Evolutionary conservation across 2,888 invertebrate genomes (phyloP).

Genomic region (Cloeon dipterum): DNA sequence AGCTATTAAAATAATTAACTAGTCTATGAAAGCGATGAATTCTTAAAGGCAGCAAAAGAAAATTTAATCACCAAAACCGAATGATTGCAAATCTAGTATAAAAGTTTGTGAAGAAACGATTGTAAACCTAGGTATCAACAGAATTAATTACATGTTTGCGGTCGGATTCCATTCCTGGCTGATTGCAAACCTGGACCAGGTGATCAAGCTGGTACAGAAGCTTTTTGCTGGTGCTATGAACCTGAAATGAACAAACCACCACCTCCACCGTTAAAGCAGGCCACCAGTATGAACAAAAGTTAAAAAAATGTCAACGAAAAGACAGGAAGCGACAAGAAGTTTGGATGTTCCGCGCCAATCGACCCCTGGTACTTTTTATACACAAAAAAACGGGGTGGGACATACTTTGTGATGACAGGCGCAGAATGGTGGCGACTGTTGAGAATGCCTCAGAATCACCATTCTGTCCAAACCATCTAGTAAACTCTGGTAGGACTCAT

Average conservation of each 20-base stretch:
- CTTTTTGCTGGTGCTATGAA: constrained; percentile 90
- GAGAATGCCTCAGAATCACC: constrained; percentile 35
- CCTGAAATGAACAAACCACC: constrained; percentile 32
- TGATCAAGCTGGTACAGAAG: constrained; percentile 86
- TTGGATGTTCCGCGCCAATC: too few species aligned
- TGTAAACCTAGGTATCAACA: too few species aligned
- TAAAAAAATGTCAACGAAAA: too few species aligned
- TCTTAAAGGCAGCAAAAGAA: too few species aligned
- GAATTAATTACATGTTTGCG: constrained; percentile 55
- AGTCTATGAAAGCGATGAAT: too few species aligned
- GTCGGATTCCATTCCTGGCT: constrained; percentile 45
- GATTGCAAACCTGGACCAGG: constrained; percentile 88
- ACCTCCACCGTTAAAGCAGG: too few species aligned
- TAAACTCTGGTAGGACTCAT: constrained; percentile 39
- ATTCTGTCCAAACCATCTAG: constrained; percentile 39
- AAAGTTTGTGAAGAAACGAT: too few species aligned
- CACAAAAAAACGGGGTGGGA: constrained; percentile 2
- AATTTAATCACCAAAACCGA: too few species aligned
- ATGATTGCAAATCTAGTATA: too few species aligned
- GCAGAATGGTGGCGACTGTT: constrained; percentile 3
- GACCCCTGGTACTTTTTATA: too few species aligned
- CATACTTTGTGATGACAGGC: constrained; percentile 9
- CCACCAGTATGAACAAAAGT: too few species aligned
- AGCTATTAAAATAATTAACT: too few species aligned
- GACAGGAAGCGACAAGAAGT: constrained; percentile 18